These are phyloP conservation scores for Heteromurus nitidus DNA, from an alignment of 2,888 invertebrate genomes.

Conservation along the genomic window DNA sequence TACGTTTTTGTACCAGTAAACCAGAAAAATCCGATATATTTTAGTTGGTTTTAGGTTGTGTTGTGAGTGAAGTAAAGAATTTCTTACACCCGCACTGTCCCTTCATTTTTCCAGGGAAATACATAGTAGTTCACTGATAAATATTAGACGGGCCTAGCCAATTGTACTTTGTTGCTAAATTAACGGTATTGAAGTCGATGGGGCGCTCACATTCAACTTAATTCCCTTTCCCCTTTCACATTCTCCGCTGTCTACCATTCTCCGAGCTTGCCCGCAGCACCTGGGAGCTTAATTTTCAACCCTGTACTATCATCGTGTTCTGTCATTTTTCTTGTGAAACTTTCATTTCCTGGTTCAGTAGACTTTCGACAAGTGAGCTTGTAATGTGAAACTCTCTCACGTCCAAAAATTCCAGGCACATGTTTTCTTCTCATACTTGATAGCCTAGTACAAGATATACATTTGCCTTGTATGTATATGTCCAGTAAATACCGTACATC, in stretches of 20 bases:
- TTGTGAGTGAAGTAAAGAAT: background rate
- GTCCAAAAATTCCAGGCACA: too few relatives aligned
- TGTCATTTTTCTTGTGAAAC: conserved; percentile 19
- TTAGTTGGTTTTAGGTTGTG: too few relatives aligned
- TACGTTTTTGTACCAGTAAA: background rate
- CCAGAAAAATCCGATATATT: too few relatives aligned
- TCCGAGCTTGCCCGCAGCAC: too few relatives aligned
- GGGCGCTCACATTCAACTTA: background rate
- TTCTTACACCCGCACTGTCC: background rate
- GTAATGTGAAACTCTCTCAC: background rate
- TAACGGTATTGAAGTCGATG: conserved; percentile 5
- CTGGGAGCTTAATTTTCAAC: conserved; percentile 14
- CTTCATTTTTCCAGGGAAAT: background rate
- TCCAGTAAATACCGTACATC: too few relatives aligned
- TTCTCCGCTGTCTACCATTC: conserved; percentile 5
- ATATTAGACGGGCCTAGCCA: background rate
- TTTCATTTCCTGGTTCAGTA: conserved; percentile 59
- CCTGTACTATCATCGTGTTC: background rate
- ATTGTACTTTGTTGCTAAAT: conserved; percentile 12
- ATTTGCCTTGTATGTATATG: too few relatives aligned
- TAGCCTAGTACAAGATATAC: too few relatives aligned
- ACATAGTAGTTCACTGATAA: background rate
- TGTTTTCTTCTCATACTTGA: too few relatives aligned
- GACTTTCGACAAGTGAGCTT: conserved; percentile 22
- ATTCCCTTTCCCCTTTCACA: background rate